phyloP scores from a whole-genome alignment of 2,113 vertebrate genomes.

The Channa maculata region DNA sequence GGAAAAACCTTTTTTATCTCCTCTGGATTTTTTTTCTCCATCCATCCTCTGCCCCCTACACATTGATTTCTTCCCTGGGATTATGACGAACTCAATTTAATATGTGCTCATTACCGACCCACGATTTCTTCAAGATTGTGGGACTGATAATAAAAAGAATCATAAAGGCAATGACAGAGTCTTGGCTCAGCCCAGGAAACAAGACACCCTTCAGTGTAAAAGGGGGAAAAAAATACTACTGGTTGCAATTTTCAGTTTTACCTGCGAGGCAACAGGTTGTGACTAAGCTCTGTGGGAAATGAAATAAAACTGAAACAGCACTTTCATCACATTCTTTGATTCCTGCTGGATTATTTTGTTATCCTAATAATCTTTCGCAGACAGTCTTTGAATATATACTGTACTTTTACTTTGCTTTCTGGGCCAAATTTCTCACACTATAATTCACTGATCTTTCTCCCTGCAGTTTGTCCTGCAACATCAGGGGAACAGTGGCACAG shows the following conservation, averaged over 20 bases:
- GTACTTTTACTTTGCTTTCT: slow-evolving; percentile 18
- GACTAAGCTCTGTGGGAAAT: slow-evolving; percentile 50
- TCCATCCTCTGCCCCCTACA: slow-evolving; percentile 20
- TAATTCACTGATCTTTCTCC: slow-evolving; percentile 50
- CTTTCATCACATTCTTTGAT: slow-evolving; percentile 72
- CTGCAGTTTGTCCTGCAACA: slow-evolving; percentile 13
- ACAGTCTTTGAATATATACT: slow-evolving; percentile 62
- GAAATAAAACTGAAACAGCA: slow-evolving; percentile 33
- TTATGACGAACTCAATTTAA: slow-evolving; percentile 40
- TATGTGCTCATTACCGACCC: slow-evolving; percentile 54
- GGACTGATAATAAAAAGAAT: slow-evolving; percentile 52
- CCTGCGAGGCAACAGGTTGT: slow-evolving; percentile 33
- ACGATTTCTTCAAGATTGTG: slow-evolving; percentile 28
- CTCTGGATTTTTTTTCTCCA: too few species aligned
- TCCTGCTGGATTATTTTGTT: slow-evolving; percentile 72
- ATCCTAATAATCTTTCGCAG: slow-evolving; percentile 45
- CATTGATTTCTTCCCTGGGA: slow-evolving; percentile 12
- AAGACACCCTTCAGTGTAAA: slow-evolving; percentile 46
- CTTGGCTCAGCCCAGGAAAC: slow-evolving; percentile 54
- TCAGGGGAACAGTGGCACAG: slow-evolving; percentile 29
- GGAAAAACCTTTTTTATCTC: not conserved
- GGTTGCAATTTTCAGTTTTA: slow-evolving; percentile 68
- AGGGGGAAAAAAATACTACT: slow-evolving; percentile 40
- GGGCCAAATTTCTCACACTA: slow-evolving; percentile 50
- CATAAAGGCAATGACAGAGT: slow-evolving; percentile 44